Base-by-base conservation (phyloP, 23 tunicate species). In the Ciona savignyi region DNA sequence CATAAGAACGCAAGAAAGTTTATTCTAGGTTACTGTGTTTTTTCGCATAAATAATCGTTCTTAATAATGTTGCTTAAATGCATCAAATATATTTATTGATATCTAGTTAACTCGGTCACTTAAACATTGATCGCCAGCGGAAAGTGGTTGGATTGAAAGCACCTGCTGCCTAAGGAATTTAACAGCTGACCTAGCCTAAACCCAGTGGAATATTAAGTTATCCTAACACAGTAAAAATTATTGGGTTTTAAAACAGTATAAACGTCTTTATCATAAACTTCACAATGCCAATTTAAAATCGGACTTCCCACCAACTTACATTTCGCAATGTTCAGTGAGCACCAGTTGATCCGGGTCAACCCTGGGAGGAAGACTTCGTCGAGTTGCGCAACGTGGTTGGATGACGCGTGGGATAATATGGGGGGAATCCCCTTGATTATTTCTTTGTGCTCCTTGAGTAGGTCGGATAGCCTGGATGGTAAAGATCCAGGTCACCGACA, bases 281-380 rank as follows among this genome's bases (percentile, higher is more conserved):
- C 61, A 15, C 20, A 11, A n/a, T n/a, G n/a, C n/a, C 24, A 9
- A n/a, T 63, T 63, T n/a, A 9, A 63, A 63, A 63, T 63, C 26
- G 23, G 15, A n/a, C 22, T 63, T 63, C 28, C 26, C 29, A 66
- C 31, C 30, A 2, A 34, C 85, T 77, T 72, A 88, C 96, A 88
- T 82, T 81, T 88, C 1, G 77, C 87, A 30, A 77, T 30, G 49
- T 88, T 88, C 65, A 88, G 49, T n/a, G 96, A 88, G 32, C 86
- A 76, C 96, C 96, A 88, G 35, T 79, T 70, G 21, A 88, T 65
- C 77, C 76, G 68, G 3, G 96, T 88, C 25, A 88, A 61, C 6
- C 96, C 96, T 9, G 96, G 96, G 4, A 70, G 28, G 65, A 88
- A 88, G 25, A 77, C 80, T 30, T 88, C 96, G 70, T 88, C 96